phyloP scores from a whole-genome alignment of 1,140 invertebrate species.

The Hirudo medicinalis region DNA sequence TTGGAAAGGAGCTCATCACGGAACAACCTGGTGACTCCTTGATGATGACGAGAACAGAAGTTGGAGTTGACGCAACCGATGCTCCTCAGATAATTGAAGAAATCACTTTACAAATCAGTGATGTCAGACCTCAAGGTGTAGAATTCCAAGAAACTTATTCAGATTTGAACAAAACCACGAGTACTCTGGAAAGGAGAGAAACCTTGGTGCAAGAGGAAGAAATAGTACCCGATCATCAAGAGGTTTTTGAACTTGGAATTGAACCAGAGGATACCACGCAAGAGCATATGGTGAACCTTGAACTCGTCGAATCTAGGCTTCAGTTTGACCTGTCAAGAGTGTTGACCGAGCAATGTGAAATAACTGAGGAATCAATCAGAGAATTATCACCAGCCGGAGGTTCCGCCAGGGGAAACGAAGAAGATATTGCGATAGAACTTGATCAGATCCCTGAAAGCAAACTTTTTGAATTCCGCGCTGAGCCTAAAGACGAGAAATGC shows the following conservation, averaged over 20 bases:
- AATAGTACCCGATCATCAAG: conserved; percentile 3
- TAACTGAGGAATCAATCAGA: conserved; percentile 6
- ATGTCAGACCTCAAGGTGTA: too few relatives aligned
- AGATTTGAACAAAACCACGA: too few relatives aligned
- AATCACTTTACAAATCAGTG: background rate
- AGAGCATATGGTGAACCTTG: conserved; percentile 8
- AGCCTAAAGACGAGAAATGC: conserved; percentile 17
- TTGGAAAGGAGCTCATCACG: background rate
- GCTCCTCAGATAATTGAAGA: background rate
- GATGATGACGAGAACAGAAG: too few relatives aligned
- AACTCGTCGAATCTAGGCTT: conserved; percentile 8
- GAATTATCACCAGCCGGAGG: too few relatives aligned
- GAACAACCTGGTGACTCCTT: too few relatives aligned
- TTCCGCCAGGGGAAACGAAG: background rate
- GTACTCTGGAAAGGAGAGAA: too few relatives aligned
- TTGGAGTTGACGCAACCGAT: too few relatives aligned
- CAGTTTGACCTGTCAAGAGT: too few relatives aligned
- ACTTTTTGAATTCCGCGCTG: conserved; percentile 4
- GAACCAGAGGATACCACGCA: conserved; percentile 2
- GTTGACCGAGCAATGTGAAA: background rate
- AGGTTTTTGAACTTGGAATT: conserved; percentile 21
- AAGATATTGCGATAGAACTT: conserved; percentile 11
- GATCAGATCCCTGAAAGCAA: background rate
- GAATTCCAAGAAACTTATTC: too few relatives aligned
- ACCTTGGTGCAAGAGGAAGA: too few relatives aligned